Evolutionary conservation across 2,888 invertebrate species (phyloP), one percentile per base, ranked within the genome.

Genomic region (Lumbricus terrestris): DNA sequence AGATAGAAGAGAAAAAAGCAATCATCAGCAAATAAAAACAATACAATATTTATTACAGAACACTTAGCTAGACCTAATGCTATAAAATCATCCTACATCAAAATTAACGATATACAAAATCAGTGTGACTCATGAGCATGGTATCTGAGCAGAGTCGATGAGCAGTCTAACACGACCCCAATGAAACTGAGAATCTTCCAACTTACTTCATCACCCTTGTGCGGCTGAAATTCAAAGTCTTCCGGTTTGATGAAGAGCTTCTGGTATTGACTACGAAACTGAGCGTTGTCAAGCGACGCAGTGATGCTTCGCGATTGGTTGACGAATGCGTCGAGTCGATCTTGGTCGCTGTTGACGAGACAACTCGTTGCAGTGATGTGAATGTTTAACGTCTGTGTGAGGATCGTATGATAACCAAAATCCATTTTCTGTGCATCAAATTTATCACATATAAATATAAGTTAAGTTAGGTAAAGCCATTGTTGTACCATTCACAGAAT

Each of bases 351-450:
- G 93, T 96, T 96, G 93, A 97, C 97, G 91, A 97, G 95, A 91
- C 97, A 97, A 94, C 97, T 97, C 94, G 97, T 97, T 33, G 97
- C 97, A 23, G 97, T 97, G 91, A 97, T 97, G 94, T 97, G 97
- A 96, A 97, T 97, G 94, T 97, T 96, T 94, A 97, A 96, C 47
- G 97, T 97, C 93, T 97, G 96, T 0, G 97, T 97, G 94, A 98
- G 97, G 95, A 97, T 97, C 94, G 97, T 97, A 95, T 98, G 98
- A 96, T 98, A 98, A 69, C 98, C 98, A 94, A 98, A 97, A 96
- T 99, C 98, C 97, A 98, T 98, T 95, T 98, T 98, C 97, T 97
- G 95, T n/a, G n/a, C 82, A 91, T 69, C 69, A 69, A 69, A 69
- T 69, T 69, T n/a, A 69, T 34, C 33, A 47, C n/a, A 38, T 40